Percentiles rank a stretch among this genome's conserved stretches.
These are phyloP conservation scores for Argyrosomus japonicus DNA, from an alignment of 2,113 vertebrate species.

Conservation along the genomic window DNA sequence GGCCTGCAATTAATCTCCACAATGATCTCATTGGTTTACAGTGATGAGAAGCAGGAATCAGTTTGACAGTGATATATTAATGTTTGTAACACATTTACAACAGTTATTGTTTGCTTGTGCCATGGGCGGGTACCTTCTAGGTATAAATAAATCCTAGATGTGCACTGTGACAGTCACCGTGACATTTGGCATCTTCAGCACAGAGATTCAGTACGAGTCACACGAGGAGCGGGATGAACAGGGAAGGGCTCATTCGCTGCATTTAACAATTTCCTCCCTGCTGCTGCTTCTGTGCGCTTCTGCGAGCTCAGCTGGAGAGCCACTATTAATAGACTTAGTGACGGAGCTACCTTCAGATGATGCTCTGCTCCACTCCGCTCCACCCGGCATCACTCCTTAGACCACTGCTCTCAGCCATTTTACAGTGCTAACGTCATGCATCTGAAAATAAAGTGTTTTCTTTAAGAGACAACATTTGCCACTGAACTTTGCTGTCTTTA, in stretches of 20 bases:
- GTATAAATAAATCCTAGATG: neutral
- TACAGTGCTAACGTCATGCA: neutral
- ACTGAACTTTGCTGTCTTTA: no score
- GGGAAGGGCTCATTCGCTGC: conserved; percentile 51
- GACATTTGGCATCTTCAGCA: conserved; percentile 50
- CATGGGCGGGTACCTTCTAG: neutral
- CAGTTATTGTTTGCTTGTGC: neutral
- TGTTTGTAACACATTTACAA: conserved; percentile 1
- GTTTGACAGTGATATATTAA: neutral
- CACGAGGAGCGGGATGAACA: conserved; percentile 3
- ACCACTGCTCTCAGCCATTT: neutral
- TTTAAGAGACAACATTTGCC: neutral
- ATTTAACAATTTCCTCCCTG: conserved; percentile 54
- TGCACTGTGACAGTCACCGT: conserved; percentile 15
- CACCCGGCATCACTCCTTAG: conserved; percentile 19
- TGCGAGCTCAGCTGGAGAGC: conserved; percentile 61
- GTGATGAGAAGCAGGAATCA: neutral
- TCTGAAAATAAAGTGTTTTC: neutral
- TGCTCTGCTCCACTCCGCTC: conserved; percentile 27
- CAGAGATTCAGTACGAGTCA: conserved; percentile 11
- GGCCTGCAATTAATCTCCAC: neutral
- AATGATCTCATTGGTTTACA: neutral
- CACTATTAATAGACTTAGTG: conserved; percentile 70
- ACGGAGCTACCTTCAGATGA: conserved; percentile 41
- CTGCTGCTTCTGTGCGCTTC: conserved; percentile 48